Evolutionary conservation across 2,113 vertebrate genomes (phyloP), one percentile per base, ranked within the genome.

Genomic region (Platichthys flesus): DNA sequence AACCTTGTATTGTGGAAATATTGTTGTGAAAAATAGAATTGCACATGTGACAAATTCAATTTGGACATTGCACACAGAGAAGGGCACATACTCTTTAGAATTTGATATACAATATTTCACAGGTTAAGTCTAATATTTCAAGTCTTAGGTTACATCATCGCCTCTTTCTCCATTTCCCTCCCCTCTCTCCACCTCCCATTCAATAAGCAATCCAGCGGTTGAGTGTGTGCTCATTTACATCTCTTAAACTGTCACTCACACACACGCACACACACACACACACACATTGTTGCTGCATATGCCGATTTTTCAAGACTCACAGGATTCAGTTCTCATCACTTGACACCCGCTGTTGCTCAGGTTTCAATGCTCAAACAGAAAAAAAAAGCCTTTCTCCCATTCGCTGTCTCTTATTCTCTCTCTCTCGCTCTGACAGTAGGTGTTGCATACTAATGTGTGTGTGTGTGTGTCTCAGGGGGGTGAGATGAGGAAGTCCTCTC

Each of bases 401-500:
- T 65, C 54, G 82, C 73, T 89, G 59, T 86, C 73, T 89, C 79
- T 87, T 81, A 74, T 78, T 89, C 82, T 83, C 86, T 75, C 60
- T 67, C 60, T 67, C 81, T 91, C 74, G 67, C 81, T 86, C 86
- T 89, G 89, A 92, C 92, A 92, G 90, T 93, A 91, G 88, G 89
- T 89, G 90, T 86, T 91, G 92, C 91, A 93, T 93, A 92, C 92
- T 93, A 93, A 93, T 93, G 90, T 78, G 81, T 79, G 79, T 70
- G 83, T 77, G 81, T 79, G 79, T 70, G 83, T 84, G 84, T 92
- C 92, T 91, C 89, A 85, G 88, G 89, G 89, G 92, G 90, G 78
- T 64, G 85, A 92, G 90, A 92, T 92, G 91, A 93, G 92, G 92
- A 93, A 93, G 92, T 93, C 92, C 90, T 93, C 91, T 93, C 90